Base-by-base conservation (phyloP, 2,888 invertebrate species). In the Plutella xylostella region DNA sequence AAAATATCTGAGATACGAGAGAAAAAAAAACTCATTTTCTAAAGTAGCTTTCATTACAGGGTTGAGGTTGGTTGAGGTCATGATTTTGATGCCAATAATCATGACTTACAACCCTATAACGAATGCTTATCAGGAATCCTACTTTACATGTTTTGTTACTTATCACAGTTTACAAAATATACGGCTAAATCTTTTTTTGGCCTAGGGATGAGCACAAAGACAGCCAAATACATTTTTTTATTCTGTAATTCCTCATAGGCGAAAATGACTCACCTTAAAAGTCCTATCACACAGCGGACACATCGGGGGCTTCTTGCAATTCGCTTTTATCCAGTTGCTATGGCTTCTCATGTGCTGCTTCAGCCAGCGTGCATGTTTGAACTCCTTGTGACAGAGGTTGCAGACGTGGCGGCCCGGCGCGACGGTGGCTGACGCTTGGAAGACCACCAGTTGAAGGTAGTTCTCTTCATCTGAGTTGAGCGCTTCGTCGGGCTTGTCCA, bases 281-380 rank as follows among this genome's bases (percentile, higher is more conserved):
- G 87, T 86, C 62, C 88, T 79, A 30, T 85, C 74, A 50, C 88
- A 88, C 37, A 88, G 85, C 14, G 79, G 75, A 57, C 88, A 88
- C 68, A 85, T 86, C 1, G 88, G 88, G 18, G 87, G 88, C 57
- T 88, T 88, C 70, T 88, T 88, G 63, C 88, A 88, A 51, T 88
- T 88, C 0, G 88, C 88, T 55, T 83, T 85, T 53, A 88, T 88
- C 88, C 88, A 88, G 65, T 88, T 88, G 12, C 85, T 75, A 52
- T 88, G 88, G 0, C 85, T 86, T 17, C 86, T 66, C 88, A 88
- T 88, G 54, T 88, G 88, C 50, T 85, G 84, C 54, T 88, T 87
- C 9, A 88, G 67, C 75, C 88, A 88, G 41, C 86, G 76, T 5
- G 86, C 85, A 51, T 88, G 87, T 50, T 87, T 87, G 58, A 88